Base-by-base conservation (phyloP, 2,113 vertebrate genomes). In the Cheirogaleus medius region DNA sequence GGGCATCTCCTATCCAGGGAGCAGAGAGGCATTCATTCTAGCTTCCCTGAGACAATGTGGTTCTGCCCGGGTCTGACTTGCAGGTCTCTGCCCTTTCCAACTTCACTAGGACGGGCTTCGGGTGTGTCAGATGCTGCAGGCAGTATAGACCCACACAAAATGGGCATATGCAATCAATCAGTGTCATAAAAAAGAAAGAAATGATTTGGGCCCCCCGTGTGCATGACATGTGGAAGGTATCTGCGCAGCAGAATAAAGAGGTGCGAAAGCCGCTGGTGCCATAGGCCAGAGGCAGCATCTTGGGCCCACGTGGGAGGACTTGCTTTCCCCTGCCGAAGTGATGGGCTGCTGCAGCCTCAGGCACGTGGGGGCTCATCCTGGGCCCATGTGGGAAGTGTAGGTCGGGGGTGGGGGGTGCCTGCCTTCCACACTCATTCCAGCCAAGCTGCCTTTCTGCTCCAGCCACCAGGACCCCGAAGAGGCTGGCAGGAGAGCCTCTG, bases 161-260 rank as follows among this genome's bases (percentile, higher is more conserved):
- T 6, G 39, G 56, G n/a, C 96, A 95, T 91, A 5, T 78, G 88
- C 11, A 82, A 95, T 18, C 71, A 68, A 91, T 97, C 81, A 86
- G 18, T 3, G 1, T 0, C 15, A 18, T 9, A 27, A 60, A 78
- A 88, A 60, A 63, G 69, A 69, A 96, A 95, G 77, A 95, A 97
- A 88, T 8, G 9, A 77, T n/a, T 88, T 7, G 7, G 58, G 4
- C 58, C 49, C 49, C n/a, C 71, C 12, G 3, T 29, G 39, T 2
- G 49, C 14, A 8, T 14, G 18, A 66, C 94, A 96, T 85, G 85
- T 94, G 85, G 94, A 95, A 95, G 91, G 91, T 88, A 94, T 94
- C 47, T 42, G 81, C 73, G 93, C 81, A 69, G 66, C 47, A 49
- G 81, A 95, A 87, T 90, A 49, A 87, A 90, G 92, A 94, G 71